Conservation (phyloP, 2,797 vertebrate species). For the Mus spretus region DNA sequence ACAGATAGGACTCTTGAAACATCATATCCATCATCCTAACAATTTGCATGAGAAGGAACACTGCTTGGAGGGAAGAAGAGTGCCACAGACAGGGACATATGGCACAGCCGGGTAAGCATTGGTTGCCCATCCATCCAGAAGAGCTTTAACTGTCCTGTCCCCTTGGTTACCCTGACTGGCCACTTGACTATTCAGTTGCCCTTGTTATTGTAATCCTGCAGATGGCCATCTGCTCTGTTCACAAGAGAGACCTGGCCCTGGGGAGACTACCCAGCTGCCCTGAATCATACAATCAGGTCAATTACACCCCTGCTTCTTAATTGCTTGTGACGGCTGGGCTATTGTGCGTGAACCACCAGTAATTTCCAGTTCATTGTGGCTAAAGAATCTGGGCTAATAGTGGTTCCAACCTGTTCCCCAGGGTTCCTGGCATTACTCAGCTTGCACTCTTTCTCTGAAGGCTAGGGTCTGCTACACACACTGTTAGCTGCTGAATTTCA, state of each 20-base stretch:
- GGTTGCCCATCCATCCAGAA: conserved; percentile 75
- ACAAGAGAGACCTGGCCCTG: conserved; percentile 65
- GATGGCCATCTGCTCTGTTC: conserved; percentile 73
- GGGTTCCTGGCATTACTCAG: conserved; percentile 46
- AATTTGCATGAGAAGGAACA: conserved; percentile 44
- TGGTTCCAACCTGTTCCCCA: conserved; percentile 69
- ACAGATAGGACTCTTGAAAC: conserved; percentile 18
- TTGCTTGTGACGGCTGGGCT: conserved; percentile 67
- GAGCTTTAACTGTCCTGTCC: conserved; percentile 72
- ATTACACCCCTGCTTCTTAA: conserved; percentile 76
- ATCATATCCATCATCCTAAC: neutral
- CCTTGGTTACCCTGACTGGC: conserved; percentile 78
- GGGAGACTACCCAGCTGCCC: conserved; percentile 75
- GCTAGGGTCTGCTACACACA: conserved; percentile 51
- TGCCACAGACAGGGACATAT: conserved; percentile 72
- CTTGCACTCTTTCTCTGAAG: conserved; percentile 45
- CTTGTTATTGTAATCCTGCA: conserved; percentile 78
- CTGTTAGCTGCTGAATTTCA: conserved; percentile 53
- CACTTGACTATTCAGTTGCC: conserved; percentile 77
- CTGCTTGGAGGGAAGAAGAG: neutral
- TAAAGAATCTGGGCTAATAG: conserved; percentile 79
- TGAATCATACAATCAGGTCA: conserved; percentile 76
- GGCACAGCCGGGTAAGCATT: conserved; percentile 20
- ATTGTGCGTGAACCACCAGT: conserved; percentile 76
- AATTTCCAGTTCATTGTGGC: conserved; percentile 82